A percentile compares a stretch with the other conserved stretches of the same genome.
Evolutionary conservation across 2,888 invertebrate genomes (phyloP).

Genomic region (Nephrotoma guestfalica): DNA sequence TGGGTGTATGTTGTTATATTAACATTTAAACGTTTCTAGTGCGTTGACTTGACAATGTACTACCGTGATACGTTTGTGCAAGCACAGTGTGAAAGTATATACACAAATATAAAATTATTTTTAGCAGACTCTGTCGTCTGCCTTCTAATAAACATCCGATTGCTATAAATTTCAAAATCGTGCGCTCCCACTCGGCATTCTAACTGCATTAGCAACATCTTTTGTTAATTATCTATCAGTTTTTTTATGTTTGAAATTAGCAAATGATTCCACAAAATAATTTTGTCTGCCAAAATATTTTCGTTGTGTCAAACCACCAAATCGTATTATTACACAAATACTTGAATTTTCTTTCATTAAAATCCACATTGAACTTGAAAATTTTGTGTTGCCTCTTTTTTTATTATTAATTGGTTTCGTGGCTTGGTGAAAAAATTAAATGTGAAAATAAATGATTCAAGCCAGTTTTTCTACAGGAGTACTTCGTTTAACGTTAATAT

Average conservation of each 20-base stretch:
- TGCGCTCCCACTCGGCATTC: background rate
- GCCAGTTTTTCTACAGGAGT: no score
- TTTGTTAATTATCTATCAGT: background rate
- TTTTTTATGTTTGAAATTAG: background rate
- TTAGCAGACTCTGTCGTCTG: background rate
- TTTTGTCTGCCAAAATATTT: background rate
- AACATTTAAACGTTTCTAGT: background rate
- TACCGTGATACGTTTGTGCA: background rate
- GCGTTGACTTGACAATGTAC: background rate
- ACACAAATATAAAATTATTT: background rate
- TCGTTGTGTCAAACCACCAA: background rate
- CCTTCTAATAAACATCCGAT: background rate
- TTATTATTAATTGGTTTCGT: background rate
- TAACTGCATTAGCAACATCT: background rate
- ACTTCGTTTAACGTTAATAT: no score
- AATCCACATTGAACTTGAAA: background rate
- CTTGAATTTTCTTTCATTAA: background rate
- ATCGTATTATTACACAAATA: background rate
- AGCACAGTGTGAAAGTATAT: no score
- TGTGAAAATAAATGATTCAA: background rate
- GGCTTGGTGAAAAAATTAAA: background rate
- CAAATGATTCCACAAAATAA: background rate
- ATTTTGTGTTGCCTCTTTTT: background rate
- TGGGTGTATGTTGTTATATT: background rate
- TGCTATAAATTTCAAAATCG: background rate